A percentile compares a stretch with the other conserved stretches of the same genome.
These are phyloP conservation scores for Muscicapa striata DNA, from an alignment of 2,797 vertebrate species.

Conservation along the genomic window DNA sequence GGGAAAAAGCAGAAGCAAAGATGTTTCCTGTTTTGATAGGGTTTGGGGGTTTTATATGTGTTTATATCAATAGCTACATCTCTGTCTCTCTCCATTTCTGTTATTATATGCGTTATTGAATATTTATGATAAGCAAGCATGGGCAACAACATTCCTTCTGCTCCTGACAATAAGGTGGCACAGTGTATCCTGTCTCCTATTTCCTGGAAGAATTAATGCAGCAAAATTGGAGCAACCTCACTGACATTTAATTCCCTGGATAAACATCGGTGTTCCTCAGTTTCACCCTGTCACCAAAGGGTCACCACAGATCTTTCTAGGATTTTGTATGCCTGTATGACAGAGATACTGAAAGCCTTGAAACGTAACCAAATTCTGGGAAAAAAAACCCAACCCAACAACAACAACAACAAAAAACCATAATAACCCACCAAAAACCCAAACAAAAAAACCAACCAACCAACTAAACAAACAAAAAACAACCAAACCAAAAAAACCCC, in stretches of 20 bases:
- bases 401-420: too few species aligned
- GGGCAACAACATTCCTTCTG: background rate
- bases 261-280: background rate
- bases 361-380: background rate
- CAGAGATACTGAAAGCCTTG: background rate
- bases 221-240: background rate
- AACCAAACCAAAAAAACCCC: too few species aligned
- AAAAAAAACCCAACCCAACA: too few species aligned
- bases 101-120: background rate
- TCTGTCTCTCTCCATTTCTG: background rate
- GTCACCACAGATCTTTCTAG: background rate
- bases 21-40: background rate
- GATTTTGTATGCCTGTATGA: fast-evolving
- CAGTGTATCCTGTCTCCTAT: background rate
- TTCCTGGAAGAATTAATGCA: background rate
- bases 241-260: background rate
- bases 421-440: too few species aligned
- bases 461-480: too few species aligned
- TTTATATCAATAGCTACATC: background rate
- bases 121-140: background rate
- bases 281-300: background rate
- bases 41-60: background rate
- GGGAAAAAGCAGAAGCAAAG: background rate
- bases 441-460: too few species aligned
- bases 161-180: background rate